Conservation (phyloP, 2,113 vertebrate species). For the Ammodramus savannarum region DNA sequence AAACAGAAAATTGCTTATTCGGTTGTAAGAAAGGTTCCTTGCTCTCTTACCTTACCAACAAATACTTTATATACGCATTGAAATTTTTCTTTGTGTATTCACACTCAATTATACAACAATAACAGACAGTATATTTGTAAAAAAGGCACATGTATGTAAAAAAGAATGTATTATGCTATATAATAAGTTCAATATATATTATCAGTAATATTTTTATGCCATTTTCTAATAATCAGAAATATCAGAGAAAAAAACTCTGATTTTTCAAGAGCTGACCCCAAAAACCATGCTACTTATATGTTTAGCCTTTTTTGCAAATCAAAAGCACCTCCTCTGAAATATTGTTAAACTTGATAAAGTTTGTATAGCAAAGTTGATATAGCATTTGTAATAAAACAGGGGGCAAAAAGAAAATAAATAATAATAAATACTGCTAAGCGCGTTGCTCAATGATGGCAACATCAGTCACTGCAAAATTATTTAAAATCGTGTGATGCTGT, state of each 20-base stretch:
- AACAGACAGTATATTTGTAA: not conserved
- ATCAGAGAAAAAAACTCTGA: not conserved
- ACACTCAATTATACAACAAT: not conserved
- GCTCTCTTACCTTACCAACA: not conserved
- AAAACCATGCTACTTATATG: not conserved
- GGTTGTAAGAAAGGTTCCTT: not conserved
- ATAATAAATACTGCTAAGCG: not conserved
- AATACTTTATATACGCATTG: not conserved
- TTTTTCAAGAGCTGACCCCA: not conserved
- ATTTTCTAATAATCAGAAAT: not conserved
- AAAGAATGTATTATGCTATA: not conserved
- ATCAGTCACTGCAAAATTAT: not conserved
- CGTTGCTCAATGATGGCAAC: accelerated
- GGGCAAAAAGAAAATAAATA: not conserved
- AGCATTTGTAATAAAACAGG: not conserved
- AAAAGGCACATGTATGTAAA: not conserved
- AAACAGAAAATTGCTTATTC: not conserved
- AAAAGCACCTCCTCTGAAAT: not conserved
- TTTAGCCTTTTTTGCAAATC: not conserved
- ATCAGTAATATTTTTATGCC: not conserved
- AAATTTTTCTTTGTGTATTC: not conserved
- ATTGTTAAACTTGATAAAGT: not conserved
- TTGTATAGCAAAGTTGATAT: too few species aligned
- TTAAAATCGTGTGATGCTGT: not conserved
- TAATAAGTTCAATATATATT: not conserved